Evolutionary conservation across 2,888 invertebrate species (phyloP).

Genomic region (Mamestra brassicae): DNA sequence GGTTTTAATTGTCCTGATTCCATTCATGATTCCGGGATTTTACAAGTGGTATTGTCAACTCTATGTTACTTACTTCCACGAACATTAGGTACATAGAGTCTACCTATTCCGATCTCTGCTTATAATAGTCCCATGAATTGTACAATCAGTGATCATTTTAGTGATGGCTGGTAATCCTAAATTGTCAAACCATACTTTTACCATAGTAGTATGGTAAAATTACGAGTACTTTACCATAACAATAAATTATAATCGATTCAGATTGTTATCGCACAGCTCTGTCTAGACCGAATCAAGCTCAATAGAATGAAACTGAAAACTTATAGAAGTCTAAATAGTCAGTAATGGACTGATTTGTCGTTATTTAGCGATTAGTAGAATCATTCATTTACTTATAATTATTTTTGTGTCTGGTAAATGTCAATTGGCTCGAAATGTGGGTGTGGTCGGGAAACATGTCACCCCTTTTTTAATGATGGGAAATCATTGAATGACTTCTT

Average conservation of each 20-base stretch:
- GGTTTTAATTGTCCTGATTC: too few species aligned
- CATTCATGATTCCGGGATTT: too few species aligned
- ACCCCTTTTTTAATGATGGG: too few species aligned
- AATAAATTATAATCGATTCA: constrained; percentile 11
- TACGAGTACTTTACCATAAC: background rate
- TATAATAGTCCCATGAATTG: background rate
- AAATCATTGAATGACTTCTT: too few species aligned
- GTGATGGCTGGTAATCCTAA: background rate
- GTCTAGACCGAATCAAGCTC: constrained; percentile 21
- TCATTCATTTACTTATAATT: background rate
- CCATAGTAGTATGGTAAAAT: background rate
- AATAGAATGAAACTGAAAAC: background rate
- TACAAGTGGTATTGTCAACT: too few species aligned
- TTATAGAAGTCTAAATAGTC: too few species aligned
- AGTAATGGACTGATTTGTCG: background rate
- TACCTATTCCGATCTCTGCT: too few species aligned
- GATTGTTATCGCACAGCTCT: background rate
- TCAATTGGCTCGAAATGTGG: too few species aligned
- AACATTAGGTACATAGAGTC: too few species aligned
- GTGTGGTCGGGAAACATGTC: too few species aligned
- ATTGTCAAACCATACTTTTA: constrained; percentile 11
- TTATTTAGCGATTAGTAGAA: background rate
- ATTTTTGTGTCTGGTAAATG: too few species aligned
- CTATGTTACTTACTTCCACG: too few species aligned
- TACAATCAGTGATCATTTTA: background rate